phyloP scores from a whole-genome alignment of 2,113 vertebrate genomes.

The Corythornis cristatus region DNA sequence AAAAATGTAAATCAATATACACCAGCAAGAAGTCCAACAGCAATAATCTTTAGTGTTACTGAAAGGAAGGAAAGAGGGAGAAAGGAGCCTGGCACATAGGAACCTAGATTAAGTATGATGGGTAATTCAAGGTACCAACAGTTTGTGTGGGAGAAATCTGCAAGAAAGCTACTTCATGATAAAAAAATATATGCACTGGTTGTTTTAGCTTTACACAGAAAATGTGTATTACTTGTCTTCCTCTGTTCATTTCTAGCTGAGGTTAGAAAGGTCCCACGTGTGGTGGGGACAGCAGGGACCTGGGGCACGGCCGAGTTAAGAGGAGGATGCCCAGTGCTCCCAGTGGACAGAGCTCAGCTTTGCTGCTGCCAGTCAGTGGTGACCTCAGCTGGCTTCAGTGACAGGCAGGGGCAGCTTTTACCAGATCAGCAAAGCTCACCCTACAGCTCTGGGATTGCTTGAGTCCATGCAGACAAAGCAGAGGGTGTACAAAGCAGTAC shows the following conservation, averaged over 20 bases:
- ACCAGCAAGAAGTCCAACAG: conserved; percentile 49
- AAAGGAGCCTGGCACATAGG: conserved; percentile 12
- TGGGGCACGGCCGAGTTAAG: background rate
- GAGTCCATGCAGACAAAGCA: background rate
- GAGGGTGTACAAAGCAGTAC: rapidly evolving
- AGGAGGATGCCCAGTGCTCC: background rate
- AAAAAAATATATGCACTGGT: conserved; percentile 69
- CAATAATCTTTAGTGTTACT: conserved; percentile 73
- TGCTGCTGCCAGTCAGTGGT: rapidly evolving
- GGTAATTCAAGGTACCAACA: conserved; percentile 63
- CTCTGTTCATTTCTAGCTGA: background rate
- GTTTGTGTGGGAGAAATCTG: conserved; percentile 32
- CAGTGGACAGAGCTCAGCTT: background rate
- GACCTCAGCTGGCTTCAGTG: background rate
- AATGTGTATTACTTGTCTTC: conserved; percentile 9
- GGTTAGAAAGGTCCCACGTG: background rate
- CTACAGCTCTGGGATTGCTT: background rate
- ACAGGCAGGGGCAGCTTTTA: background rate
- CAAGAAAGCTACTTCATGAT: conserved; percentile 54
- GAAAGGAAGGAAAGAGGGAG: conserved; percentile 34
- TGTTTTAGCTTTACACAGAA: conserved; percentile 63
- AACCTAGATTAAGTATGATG: conserved; percentile 6
- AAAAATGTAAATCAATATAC: conserved; percentile 59
- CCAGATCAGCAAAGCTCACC: background rate
- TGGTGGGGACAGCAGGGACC: background rate